Base-by-base conservation (phyloP, 2,888 invertebrate genomes). In the Listrodromus nycthemerus region DNA sequence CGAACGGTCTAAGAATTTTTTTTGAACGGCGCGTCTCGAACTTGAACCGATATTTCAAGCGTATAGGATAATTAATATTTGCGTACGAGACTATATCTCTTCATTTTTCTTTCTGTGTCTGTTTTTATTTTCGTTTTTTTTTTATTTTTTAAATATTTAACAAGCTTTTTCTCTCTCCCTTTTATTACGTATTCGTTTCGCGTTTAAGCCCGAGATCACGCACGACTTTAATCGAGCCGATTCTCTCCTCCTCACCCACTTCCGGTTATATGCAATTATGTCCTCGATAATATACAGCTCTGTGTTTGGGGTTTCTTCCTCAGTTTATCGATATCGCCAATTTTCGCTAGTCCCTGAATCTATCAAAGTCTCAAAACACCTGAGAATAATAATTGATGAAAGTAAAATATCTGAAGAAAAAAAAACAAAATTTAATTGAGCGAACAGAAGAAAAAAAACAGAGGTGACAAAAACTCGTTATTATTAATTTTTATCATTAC, bases 101-200 rank as follows among this genome's bases (percentile, higher is more conserved):
- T 30, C 66, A 67, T 55, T 16, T 30, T 41, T 55, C 33, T 67
- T 66, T 55, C 55, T n/a, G 67, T 58, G 61, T 63, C 33, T 63
- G 33, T 58, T 52, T 77, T 33, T 86, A 82, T 83, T 80, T 86
- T 87, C 41, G 86, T 76, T 58, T 86, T 71, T 66, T 16, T 27
- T 61, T 55, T n/a, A n/a, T 30, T 76, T 71, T 89, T 86, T 86
- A 87, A 82, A 79, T 84, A 69, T 67, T 82, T 83, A 85, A 80
- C 80, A 86, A 86, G 85, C 86, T 89, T 87, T 88, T 87, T 88
- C 88, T 88, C 86, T 89, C 87, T 88, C 88, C 87, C 55, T 55
- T 55, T 55, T 86, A 87, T 89, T 86, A 86, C 88, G 87, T 87
- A 85, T 87, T 75, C 79, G 74, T 83, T 87, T 88, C 85, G 86